These are phyloP conservation scores for Anniella stebbinsi DNA, from an alignment of 2,797 vertebrate genomes.

Conservation along the genomic window DNA sequence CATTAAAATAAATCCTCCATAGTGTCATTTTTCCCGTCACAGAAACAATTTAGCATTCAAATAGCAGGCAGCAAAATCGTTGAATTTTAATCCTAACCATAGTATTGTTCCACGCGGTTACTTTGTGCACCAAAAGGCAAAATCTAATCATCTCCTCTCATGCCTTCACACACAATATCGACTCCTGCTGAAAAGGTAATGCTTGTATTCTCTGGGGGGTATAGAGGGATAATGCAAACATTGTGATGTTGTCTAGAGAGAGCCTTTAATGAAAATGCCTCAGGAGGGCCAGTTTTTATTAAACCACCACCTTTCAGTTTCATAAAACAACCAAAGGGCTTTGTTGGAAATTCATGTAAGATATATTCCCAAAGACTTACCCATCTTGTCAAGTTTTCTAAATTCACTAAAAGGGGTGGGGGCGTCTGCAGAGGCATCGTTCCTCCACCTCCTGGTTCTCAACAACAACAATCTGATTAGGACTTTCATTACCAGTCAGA, in stretches of 20 bases:
- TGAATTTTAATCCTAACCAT: constrained; percentile 55
- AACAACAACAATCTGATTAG: constrained; percentile 81
- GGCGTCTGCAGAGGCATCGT: constrained; percentile 12
- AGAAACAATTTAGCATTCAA: constrained; percentile 51
- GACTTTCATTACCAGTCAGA: constrained; percentile 83
- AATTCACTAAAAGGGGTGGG: constrained; percentile 69
- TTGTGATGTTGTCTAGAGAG: constrained; percentile 82
- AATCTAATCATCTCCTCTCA: constrained; percentile 71
- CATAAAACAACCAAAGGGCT: constrained; percentile 76
- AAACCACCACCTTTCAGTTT: constrained; percentile 82
- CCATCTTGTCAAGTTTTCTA: constrained; percentile 79
- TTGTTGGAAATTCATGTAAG: constrained; percentile 80
- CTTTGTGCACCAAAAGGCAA: constrained; percentile 66
- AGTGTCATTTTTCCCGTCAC: constrained; percentile 34
- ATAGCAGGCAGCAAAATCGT: constrained; percentile 40
- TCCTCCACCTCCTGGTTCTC: constrained; percentile 63
- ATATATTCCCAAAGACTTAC: constrained; percentile 78
- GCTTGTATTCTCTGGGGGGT: constrained; percentile 79
- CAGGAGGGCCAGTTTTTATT: constrained; percentile 86
- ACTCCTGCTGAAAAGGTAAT: constrained; percentile 80
- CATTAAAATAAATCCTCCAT: constrained; percentile 46
- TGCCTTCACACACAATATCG: constrained; percentile 80
- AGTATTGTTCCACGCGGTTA: constrained; percentile 53
- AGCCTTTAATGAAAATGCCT: constrained; percentile 92
- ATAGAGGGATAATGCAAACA: constrained; percentile 81